These are phyloP conservation scores for Heliconius aoede DNA, from an alignment of 2,888 invertebrate species.

Conservation along the genomic window DNA sequence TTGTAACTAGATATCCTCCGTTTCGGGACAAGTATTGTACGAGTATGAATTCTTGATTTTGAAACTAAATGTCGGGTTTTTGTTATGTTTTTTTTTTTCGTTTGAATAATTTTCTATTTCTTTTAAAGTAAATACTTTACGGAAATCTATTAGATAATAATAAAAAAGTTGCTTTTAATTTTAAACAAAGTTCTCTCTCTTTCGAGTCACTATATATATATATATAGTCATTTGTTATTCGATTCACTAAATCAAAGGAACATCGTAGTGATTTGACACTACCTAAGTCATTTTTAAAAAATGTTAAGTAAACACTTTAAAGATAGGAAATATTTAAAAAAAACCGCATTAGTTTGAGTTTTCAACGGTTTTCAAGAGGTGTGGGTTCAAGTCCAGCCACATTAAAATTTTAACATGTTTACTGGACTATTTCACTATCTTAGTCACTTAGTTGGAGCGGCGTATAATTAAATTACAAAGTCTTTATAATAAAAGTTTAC, in stretches of 20 bases:
- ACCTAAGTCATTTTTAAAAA: neutral
- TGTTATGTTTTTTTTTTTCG: constrained; percentile 29
- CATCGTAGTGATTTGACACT: neutral
- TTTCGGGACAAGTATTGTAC: constrained; percentile 41
- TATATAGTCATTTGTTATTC: neutral
- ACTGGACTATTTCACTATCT: neutral
- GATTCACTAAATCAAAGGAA: neutral
- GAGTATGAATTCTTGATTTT: constrained; percentile 38
- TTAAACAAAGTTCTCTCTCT: neutral
- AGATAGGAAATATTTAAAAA: neutral
- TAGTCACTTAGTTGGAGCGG: neutral
- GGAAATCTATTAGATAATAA: neutral
- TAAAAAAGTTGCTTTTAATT: neutral
- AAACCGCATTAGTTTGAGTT: neutral
- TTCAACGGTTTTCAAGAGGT: neutral
- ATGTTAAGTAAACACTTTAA: neutral
- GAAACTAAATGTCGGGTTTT: constrained; percentile 34
- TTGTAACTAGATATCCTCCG: constrained; percentile 46
- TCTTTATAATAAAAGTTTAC: neutral
- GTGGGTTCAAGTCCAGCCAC: neutral
- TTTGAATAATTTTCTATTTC: constrained; percentile 34
- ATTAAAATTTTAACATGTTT: neutral
- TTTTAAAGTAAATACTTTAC: constrained; percentile 9
- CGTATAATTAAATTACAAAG: neutral
- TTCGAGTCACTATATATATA: neutral